Percentiles rank a stretch among this genome's conserved stretches.
These are phyloP conservation scores for Opisthocomus hoazin DNA, from an alignment of 2,113 vertebrate species.

Conservation along the genomic window DNA sequence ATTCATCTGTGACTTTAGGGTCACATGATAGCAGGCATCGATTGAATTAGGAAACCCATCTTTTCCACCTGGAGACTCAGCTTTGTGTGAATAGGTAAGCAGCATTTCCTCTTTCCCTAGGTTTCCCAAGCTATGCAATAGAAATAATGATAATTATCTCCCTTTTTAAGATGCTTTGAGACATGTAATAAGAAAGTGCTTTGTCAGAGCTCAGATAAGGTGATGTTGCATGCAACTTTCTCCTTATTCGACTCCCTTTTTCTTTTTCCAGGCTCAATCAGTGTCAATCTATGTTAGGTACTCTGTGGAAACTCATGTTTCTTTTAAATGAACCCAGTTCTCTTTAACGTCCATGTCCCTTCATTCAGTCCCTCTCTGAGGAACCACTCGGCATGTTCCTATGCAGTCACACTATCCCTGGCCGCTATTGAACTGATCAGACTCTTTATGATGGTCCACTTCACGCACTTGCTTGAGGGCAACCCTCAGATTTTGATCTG, in stretches of 20 bases:
- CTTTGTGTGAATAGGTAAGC: neutral
- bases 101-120: neutral
- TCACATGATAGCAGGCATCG: neutral
- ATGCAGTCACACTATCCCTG: neutral
- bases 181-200: neutral
- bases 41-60: neutral
- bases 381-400: neutral
- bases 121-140: neutral
- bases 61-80: neutral
- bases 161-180: neutral
- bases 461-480: neutral
- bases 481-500: neutral
- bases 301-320: neutral
- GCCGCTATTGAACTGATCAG: neutral
- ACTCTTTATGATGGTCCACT: neutral
- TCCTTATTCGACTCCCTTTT: neutral
- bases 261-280: neutral
- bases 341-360: neutral
- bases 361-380: neutral
- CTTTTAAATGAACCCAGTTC: neutral
- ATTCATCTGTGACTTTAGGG: slow-evolving; percentile 6
- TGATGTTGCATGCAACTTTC: neutral
- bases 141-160: neutral
- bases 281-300: neutral
- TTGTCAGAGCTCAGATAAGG: neutral